phyloP scores from a whole-genome alignment of 1,140 invertebrate genomes.

The Drosophila nebulosa region DNA sequence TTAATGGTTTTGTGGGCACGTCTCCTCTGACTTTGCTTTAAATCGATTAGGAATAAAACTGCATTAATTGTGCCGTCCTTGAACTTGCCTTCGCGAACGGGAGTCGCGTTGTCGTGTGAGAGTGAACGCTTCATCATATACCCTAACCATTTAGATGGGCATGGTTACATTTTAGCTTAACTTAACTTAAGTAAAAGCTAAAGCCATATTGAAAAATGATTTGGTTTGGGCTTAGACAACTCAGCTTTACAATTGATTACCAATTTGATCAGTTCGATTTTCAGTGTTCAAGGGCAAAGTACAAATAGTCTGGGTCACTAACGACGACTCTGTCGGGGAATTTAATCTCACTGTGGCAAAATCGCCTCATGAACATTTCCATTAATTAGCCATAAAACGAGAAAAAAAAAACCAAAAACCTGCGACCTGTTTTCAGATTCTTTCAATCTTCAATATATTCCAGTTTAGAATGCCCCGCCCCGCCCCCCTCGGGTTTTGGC shows the following conservation, averaged over 20 bases:
- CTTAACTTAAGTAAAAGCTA: too few relatives aligned
- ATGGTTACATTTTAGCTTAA: too few relatives aligned
- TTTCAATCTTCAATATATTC: background rate
- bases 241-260: too few relatives aligned
- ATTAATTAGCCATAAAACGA: constrained; percentile 40
- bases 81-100: constrained; percentile 37
- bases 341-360: background rate
- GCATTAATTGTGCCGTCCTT: constrained; percentile 6
- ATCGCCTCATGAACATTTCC: constrained; percentile 18
- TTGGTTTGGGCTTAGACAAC: too few relatives aligned
- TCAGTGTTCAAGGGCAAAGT: background rate
- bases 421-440: constrained; percentile 20
- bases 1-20: constrained; percentile 12
- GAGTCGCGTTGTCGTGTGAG: background rate
- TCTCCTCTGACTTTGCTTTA: background rate
- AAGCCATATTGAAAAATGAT: too few relatives aligned
- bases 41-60: background rate
- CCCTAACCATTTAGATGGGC: background rate
- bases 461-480: constrained; percentile 23
- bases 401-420: background rate
- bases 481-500: background rate
- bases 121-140: constrained; percentile 6
- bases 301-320: background rate
- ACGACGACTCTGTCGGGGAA: background rate
- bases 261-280: too few relatives aligned